Percentiles rank a stretch among this genome's conserved stretches.
Evolutionary conservation across 2,888 invertebrate genomes (phyloP).

Genomic region (Listrodromus nycthemerus): DNA sequence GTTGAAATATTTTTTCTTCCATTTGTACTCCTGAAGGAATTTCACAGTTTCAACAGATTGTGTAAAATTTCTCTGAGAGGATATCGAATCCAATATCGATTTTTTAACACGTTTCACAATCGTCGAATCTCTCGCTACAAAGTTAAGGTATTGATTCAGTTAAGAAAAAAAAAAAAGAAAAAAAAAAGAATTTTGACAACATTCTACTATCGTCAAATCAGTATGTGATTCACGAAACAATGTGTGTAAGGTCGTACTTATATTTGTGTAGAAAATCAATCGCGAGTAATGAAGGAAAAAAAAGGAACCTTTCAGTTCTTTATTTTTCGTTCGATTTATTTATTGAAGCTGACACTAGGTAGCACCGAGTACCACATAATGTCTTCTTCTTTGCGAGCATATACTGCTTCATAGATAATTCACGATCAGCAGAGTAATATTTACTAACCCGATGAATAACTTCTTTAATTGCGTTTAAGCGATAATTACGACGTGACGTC

Average conservation of each 20-base stretch:
- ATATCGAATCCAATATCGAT: neutral
- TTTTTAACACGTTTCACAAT: conserved; percentile 2
- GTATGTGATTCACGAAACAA: conserved; percentile 14
- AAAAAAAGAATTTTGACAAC: neutral
- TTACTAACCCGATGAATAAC: conserved; percentile 12
- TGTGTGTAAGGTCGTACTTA: neutral
- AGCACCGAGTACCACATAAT: conserved; percentile 8
- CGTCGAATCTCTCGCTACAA: neutral
- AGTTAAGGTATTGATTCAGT: neutral
- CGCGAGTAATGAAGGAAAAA: conserved; percentile 33
- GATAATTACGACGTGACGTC: neutral
- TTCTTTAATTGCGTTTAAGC: neutral
- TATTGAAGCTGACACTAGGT: conserved; percentile 65
- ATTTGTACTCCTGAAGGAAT: neutral
- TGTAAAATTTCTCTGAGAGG: neutral
- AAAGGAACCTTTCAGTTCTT: conserved; percentile 71
- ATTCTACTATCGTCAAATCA: neutral
- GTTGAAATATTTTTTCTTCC: neutral
- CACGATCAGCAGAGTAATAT: neutral
- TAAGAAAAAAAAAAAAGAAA: neutral
- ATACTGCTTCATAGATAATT: neutral
- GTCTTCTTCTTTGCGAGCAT: neutral
- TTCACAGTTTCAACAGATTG: neutral
- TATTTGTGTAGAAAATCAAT: conserved; percentile 30
- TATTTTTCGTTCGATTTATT: conserved; percentile 54